Conservation (phyloP, 92 coral and sea anemone genomes). For the Phenganax stokvisi region DNA sequence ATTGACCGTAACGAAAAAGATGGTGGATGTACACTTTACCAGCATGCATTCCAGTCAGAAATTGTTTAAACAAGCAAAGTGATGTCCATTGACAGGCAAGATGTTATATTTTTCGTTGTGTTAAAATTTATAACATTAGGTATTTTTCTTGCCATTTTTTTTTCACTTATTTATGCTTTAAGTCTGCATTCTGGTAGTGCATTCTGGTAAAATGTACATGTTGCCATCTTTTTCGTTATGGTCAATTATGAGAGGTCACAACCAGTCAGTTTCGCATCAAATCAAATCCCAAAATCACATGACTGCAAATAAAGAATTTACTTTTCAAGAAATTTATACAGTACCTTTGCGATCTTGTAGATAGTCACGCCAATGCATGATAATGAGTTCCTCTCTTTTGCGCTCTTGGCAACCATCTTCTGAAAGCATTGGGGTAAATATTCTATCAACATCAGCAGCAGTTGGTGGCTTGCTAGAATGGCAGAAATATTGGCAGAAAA, state of each 20-base stretch:
- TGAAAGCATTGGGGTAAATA: neutral
- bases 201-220: neutral
- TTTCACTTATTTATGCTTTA: neutral
- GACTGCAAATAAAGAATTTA: neutral
- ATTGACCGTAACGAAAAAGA: too few species aligned
- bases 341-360: neutral
- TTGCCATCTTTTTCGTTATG: neutral
- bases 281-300: neutral
- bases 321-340: neutral
- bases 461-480: neutral
- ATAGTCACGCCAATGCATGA: constrained; percentile 22
- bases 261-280: neutral
- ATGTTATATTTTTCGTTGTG: too few species aligned
- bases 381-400: neutral
- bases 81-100: too few species aligned
- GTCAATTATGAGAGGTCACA: neutral
- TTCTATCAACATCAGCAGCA: neutral
- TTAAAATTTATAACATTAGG: too few species aligned
- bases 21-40: too few species aligned
- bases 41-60: too few species aligned
- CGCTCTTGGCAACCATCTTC: neutral
- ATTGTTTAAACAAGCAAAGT: too few species aligned
- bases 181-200: neutral
- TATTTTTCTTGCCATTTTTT: too few species aligned
- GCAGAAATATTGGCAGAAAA: constrained; percentile 2